Evolutionary conservation across 2,888 invertebrate species (phyloP).

Genomic region (Diaperis boleti): DNA sequence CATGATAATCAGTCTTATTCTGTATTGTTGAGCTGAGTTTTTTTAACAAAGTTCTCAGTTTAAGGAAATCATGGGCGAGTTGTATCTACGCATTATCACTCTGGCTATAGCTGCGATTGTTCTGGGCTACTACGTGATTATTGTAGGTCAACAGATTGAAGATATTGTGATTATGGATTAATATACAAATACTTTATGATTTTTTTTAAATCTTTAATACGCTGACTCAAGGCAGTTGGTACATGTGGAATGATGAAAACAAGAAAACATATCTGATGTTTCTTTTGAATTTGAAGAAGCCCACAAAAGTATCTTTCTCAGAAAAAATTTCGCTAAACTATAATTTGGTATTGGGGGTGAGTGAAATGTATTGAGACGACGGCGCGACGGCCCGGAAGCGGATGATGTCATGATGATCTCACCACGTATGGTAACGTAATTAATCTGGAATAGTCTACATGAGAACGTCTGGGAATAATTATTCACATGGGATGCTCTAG

Average conservation of each 20-base stretch:
- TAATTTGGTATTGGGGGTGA: neutral
- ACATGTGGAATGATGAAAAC: constrained; percentile 19
- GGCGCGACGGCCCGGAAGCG: too few species aligned
- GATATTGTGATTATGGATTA: neutral
- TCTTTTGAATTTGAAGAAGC: constrained; percentile 1
- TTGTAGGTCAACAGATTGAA: neutral
- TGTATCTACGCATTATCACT: neutral
- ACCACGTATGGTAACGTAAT: too few species aligned
- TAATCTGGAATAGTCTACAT: too few species aligned
- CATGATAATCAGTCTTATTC: neutral
- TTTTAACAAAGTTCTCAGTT: neutral
- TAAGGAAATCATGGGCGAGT: neutral
- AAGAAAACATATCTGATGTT: constrained; percentile 15
- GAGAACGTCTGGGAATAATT: too few species aligned
- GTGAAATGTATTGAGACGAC: too few species aligned
- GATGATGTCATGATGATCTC: too few species aligned
- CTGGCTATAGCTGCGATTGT: neutral
- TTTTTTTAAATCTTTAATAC: neutral
- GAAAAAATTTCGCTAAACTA: neutral
- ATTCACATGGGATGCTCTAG: too few species aligned
- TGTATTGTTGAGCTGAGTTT: neutral
- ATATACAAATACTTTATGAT: neutral
- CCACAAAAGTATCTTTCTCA: neutral
- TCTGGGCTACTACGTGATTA: neutral
- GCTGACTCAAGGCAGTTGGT: neutral